Evolutionary conservation across 1,140 invertebrate genomes (phyloP), one percentile per base, ranked within the genome.

Genomic region (Leptestheria dahalacensis): DNA sequence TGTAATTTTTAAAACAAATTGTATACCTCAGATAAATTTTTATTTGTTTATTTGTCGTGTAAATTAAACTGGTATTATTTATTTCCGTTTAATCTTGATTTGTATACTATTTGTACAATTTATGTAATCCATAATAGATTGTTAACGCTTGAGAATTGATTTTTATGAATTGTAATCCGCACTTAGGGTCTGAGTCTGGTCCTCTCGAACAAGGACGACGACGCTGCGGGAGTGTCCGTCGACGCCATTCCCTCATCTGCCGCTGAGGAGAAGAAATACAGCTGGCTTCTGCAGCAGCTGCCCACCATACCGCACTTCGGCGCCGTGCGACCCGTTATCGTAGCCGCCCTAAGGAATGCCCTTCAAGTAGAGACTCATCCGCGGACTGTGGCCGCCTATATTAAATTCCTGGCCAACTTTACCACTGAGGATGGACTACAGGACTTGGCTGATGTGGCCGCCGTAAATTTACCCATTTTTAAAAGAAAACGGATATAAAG

Each of bases 321-420:
- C 6, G 73, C 77, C 11, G 79, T 87, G 9, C 77, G 82, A 23
- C 75, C 76, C 29, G 55, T 55, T 12, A 57, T 59, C 11, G 20
- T 61, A 12, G 21, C 46, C 2, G 82, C 85, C 9, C 69, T 91
- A 1, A 75, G 86, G 23, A 79, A 87, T 60, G 91, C 92, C 3
- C 88, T 90, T 68, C 84, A 91, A 65, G 86, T 94, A 29, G 92
- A 97, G 73, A 94, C 90, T 64, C 83, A 86, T 67, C 86, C 89
- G 0, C 72, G 77, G 6, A 76, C 89, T 52, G 81, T 97, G n/a
- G 85, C 85, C 59, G 83, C 84, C n/a, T 96, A 96, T 70, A 84
- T 96, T 23, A 78, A 80, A 23, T 95, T 92, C 71, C 77, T 96
- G 11, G 81, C 89, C 0, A 72, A 78, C 1, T 83, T 91, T 72